Percentiles rank a stretch among this genome's conserved stretches.
Conservation (phyloP, 2,113 vertebrate genomes). For the Laterallus jamaicensis region DNA sequence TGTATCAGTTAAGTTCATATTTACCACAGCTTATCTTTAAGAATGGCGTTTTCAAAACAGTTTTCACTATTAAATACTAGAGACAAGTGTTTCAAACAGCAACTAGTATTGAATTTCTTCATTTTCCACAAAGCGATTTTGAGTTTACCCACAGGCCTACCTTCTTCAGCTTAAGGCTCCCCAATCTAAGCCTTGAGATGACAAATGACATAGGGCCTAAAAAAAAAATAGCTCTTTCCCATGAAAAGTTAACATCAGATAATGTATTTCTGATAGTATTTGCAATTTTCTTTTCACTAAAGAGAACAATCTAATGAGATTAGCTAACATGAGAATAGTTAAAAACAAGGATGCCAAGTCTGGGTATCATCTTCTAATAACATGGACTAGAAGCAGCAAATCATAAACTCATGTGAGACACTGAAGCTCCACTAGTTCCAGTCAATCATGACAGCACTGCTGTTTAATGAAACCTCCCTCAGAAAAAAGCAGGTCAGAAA, state of each 20-base stretch:
- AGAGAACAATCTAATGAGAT: conserved; percentile 25
- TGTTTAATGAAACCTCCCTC: not conserved
- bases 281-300: conserved; percentile 53
- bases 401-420: not conserved
- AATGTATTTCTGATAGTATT: conserved; percentile 45
- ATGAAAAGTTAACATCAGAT: conserved; percentile 68
- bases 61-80: conserved; percentile 4
- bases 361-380: conserved; percentile 11
- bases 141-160: conserved; percentile 65
- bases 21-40: not conserved
- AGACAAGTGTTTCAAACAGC: conserved; percentile 20
- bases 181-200: conserved; percentile 70
- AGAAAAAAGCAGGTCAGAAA: not conserved
- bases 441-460: not conserved
- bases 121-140: conserved; percentile 50
- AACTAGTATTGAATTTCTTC: conserved; percentile 21
- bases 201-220: conserved; percentile 67
- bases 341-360: conserved; percentile 15
- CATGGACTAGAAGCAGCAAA: not conserved
- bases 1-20: not conserved
- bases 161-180: conserved; percentile 66
- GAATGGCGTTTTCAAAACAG: not conserved
- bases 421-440: not conserved
- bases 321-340: not conserved
- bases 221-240: conserved; percentile 69